Conservation (phyloP, 2,797 vertebrate species). For the Pipistrellus pipistrellus region DNA sequence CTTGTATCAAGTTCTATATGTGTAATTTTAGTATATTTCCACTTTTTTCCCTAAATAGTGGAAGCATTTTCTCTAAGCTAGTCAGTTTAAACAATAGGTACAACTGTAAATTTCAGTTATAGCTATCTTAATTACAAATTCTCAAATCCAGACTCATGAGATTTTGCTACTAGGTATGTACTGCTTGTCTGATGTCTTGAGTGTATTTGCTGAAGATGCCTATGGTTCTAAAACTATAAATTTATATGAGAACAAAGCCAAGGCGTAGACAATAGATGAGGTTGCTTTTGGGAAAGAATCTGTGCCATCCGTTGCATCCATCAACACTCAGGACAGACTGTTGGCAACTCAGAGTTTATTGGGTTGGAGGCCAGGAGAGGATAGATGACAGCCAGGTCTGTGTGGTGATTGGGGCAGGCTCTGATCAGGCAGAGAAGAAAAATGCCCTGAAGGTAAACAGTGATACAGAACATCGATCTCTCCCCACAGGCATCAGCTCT, state of each 20-base stretch:
- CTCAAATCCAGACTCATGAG: background rate
- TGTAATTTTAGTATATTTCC: background rate
- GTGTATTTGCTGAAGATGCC: background rate
- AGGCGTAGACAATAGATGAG: background rate
- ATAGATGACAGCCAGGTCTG: background rate
- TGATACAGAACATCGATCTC: constrained; percentile 42
- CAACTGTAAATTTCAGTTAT: background rate
- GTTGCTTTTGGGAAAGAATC: background rate
- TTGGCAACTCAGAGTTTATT: background rate
- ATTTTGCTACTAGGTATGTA: background rate
- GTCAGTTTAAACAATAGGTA: background rate
- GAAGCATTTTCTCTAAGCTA: background rate
- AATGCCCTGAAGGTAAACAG: background rate
- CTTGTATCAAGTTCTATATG: background rate
- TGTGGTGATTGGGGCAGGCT: background rate
- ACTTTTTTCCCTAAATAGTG: background rate
- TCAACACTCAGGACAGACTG: background rate
- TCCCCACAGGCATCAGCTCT: background rate
- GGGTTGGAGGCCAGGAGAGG: background rate
- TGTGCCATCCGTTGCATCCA: background rate
- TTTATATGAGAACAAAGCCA: background rate
- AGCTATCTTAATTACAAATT: background rate
- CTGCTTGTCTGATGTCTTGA: background rate
- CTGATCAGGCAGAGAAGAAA: background rate
- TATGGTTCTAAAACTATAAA: constrained; percentile 3